phyloP scores from a whole-genome alignment of 2,113 vertebrate species.

The Stigmatopora nigra region DNA sequence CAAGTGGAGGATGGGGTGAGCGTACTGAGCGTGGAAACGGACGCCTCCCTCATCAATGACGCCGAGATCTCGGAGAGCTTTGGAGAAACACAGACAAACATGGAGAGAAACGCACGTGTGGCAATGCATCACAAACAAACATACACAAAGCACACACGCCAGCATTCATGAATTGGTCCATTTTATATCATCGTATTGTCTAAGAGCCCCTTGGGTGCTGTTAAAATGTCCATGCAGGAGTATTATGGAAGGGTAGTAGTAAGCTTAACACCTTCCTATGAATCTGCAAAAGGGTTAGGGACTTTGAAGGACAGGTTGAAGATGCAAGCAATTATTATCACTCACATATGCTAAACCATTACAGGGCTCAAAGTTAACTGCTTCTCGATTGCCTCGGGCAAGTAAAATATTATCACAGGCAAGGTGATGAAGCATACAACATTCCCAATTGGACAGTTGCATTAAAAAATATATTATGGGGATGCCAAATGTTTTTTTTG shows the following conservation, averaged over 20 bases:
- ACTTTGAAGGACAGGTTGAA: not conserved
- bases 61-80: conserved; percentile 96
- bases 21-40: conserved; percentile 80
- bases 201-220: conserved; percentile 59
- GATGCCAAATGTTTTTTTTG: no score
- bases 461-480: no score
- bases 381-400: no score
- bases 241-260: conserved; percentile 19
- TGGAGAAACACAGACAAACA: conserved; percentile 33
- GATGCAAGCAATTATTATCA: not conserved
- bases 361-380: no score
- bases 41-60: conserved; percentile 85
- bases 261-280: conserved; percentile 11
- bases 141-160: conserved; percentile 40
- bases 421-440: no score
- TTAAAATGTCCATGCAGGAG: conserved; percentile 45
- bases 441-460: no score
- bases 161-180: conserved; percentile 32
- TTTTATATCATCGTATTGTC: conserved; percentile 16
- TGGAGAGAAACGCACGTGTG: conserved; percentile 22
- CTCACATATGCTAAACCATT: not conserved
- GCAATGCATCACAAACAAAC: conserved; percentile 31
- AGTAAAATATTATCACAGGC: no score
- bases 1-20: conserved; percentile 95
- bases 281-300: not conserved